Conservation (phyloP, 1,140 invertebrate species). For the Ceratina calcarata region DNA sequence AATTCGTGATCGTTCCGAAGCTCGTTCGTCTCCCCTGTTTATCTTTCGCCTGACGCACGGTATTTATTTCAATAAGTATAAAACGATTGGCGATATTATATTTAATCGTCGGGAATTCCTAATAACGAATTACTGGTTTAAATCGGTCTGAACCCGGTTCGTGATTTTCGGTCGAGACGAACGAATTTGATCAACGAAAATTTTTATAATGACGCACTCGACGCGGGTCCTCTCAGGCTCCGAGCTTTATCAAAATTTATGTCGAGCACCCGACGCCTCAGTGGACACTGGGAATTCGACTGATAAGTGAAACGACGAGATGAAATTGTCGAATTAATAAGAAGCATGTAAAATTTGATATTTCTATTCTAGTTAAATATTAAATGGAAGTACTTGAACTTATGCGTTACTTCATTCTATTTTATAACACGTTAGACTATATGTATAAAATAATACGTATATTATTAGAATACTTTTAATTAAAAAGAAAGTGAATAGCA, state of each 20-base stretch:
- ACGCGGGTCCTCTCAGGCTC: background rate
- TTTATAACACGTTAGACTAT: no score
- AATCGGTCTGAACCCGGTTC: background rate
- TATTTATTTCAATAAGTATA: background rate
- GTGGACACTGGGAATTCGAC: background rate
- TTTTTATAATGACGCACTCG: background rate
- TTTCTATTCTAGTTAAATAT: background rate
- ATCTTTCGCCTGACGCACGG: background rate
- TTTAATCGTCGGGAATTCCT: slow-evolving; percentile 18
- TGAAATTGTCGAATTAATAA: background rate
- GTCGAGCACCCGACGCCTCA: background rate
- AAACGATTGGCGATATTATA: slow-evolving; percentile 12
- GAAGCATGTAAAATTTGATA: background rate
- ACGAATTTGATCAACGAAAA: background rate
- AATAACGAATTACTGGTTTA: background rate
- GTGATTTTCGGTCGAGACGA: background rate
- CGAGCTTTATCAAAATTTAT: slow-evolving; percentile 1
- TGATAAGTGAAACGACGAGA: background rate
- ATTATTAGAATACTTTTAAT: no score
- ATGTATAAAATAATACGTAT: no score
- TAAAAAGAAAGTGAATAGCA: no score
- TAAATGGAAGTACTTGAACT: background rate
- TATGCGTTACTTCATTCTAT: no score
- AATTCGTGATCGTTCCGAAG: background rate
- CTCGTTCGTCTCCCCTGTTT: background rate